phyloP scores from a whole-genome alignment of 2,797 vertebrate genomes.

The Chloroceryle amazona region DNA sequence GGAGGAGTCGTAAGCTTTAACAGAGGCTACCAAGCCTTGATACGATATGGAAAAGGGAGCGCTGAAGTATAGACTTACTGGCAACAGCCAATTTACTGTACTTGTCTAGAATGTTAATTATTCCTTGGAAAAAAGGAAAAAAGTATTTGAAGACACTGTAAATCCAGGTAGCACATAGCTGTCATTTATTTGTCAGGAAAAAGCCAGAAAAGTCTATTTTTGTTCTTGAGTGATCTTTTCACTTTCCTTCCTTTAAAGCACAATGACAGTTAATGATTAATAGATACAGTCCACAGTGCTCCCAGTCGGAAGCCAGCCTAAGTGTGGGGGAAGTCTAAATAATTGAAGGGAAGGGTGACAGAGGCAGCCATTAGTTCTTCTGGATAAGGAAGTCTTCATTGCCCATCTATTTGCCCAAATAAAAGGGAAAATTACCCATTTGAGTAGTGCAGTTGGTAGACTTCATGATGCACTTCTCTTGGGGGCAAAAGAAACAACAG shows the following conservation, averaged over 20 bases:
- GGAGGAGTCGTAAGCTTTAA: background rate
- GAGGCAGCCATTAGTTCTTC: constrained; percentile 62
- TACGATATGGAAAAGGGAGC: background rate
- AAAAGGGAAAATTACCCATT: constrained; percentile 23
- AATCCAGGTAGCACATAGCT: background rate
- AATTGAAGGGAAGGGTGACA: constrained; percentile 75
- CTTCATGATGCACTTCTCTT: background rate
- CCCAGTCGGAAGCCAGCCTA: constrained; percentile 69
- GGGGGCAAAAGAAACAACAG: background rate
- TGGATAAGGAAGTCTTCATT: constrained; percentile 56
- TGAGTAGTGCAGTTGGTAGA: background rate
- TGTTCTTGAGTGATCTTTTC: background rate
- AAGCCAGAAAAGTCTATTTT: constrained; percentile 41
- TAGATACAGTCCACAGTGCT: constrained; percentile 39
- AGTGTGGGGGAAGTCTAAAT: constrained; percentile 67
- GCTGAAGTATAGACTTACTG: background rate
- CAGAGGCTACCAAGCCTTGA: background rate
- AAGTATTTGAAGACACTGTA: background rate
- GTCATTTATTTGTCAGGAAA: constrained; percentile 14
- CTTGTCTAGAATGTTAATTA: background rate
- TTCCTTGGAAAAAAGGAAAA: background rate
- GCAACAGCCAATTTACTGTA: background rate
- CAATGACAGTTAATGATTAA: constrained; percentile 78
- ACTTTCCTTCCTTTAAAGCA: background rate
- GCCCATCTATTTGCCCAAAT: constrained; percentile 48